Evolutionary conservation across 2,888 invertebrate species (phyloP), one percentile per base, ranked within the genome.

Genomic region (Tachina lurida): DNA sequence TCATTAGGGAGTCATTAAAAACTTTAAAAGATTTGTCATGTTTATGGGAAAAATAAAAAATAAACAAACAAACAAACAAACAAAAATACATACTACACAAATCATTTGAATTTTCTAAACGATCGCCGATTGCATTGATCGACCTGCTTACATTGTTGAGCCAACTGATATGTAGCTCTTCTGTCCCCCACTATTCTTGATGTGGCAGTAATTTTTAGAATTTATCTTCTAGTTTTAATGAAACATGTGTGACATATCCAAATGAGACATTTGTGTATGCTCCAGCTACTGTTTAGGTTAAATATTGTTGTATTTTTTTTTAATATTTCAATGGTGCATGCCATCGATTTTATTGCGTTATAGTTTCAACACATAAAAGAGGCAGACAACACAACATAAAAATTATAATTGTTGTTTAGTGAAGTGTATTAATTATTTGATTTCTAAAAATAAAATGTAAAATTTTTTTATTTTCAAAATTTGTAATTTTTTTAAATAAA

Each of bases 271-370:
- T 79, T 79, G 60, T 84, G 52, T 68, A 78, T 79, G 79, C 67
- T 56, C 68, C 75, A 78, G 47, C 74, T 79, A 78, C 84, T 71
- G 75, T 79, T 84, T 78, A 49, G 74, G 54, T 70, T 63, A 62
- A 68, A 73, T 56, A 13, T 65, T 68, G 39, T 65, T 73, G 60
- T 74, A 71, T 31, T 65, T 73, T 67, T 49, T 31, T 31, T 3
- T n/a, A 67, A 62, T 22, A 74, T 73, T 77, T 81, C 84, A 73
- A 73, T 77, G 81, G 77, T 60, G 67, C 84, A 77, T 80, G 56
- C 43, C 60, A 67, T 80, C 58, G 58, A 67, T 67, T 74, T 58
- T 8, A 73, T 52, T 49, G 49, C 60, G 65, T 73, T 67, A 41
- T 15, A 22, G 43, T 47, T 71, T 62, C 45, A 71, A 54, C 54